These are phyloP conservation scores for Delia radicum DNA, from an alignment of 1,140 invertebrate genomes.

Conservation along the genomic window DNA sequence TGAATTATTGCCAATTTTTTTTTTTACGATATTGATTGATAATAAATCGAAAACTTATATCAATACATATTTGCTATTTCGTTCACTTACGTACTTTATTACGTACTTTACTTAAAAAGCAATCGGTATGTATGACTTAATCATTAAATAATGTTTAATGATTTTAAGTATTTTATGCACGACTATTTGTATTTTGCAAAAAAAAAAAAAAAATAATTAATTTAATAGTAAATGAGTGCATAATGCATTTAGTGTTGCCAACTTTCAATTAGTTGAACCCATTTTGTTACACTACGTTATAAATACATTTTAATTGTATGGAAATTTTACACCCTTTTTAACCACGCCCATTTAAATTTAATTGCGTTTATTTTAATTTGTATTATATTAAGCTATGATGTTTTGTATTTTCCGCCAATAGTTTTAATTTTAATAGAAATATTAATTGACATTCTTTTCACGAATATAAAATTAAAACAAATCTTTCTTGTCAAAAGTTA, in stretches of 20 bases:
- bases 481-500: no score
- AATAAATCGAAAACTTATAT: constrained; percentile 20
- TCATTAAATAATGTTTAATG: constrained; percentile 16
- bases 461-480: no score
- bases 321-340: no score
- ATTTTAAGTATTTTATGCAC: background rate
- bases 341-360: no score
- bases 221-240: background rate
- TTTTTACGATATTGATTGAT: constrained; percentile 8
- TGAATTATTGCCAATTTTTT: constrained; percentile 8
- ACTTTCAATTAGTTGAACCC: background rate
- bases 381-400: no score
- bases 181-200: background rate
- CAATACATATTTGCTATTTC: background rate
- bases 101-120: background rate
- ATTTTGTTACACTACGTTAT: no score
- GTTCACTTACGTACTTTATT: background rate
- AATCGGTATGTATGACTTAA: constrained; percentile 17
- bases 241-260: background rate
- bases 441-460: no score
- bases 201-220: background rate
- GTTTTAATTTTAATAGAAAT: no score
- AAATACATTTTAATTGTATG: no score
- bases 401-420: no score
- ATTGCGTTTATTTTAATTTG: no score